A percentile compares a stretch with the other conserved stretches of the same genome.
Conservation (phyloP, 2,797 vertebrate genomes). For the Huso huso region DNA sequence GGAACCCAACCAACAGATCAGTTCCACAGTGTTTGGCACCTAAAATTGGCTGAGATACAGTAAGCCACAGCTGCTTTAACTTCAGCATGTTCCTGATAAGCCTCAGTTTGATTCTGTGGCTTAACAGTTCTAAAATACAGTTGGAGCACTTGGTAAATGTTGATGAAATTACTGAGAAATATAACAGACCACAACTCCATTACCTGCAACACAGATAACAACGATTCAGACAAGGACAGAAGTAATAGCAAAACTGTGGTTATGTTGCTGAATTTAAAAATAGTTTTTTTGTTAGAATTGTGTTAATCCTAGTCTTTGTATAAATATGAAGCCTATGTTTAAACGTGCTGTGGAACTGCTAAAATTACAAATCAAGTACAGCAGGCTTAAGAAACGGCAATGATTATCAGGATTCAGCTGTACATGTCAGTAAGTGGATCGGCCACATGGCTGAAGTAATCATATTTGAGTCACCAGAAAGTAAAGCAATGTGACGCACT, state of each 20-base stretch:
- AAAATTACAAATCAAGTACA: too few relatives aligned
- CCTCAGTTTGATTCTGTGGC: not conserved
- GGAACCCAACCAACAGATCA: not conserved
- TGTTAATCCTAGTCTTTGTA: too few relatives aligned
- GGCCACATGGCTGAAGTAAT: too few relatives aligned
- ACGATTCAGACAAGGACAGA: not conserved
- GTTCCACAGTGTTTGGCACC: not conserved
- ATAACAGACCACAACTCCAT: not conserved
- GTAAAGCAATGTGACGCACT: too few relatives aligned
- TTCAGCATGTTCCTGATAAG: not conserved
- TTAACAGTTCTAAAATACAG: not conserved
- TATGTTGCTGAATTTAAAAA: not conserved
- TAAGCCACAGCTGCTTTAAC: not conserved
- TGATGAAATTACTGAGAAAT: not conserved
- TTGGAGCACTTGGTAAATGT: not conserved
- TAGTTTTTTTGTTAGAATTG: too few relatives aligned
- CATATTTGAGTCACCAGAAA: too few relatives aligned
- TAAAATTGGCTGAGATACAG: not conserved
- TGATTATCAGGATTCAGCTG: too few relatives aligned
- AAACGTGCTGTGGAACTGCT: too few relatives aligned
- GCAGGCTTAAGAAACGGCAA: too few relatives aligned
- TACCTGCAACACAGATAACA: not conserved
- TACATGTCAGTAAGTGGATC: too few relatives aligned
- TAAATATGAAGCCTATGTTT: too few relatives aligned
- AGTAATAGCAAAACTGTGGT: not conserved